Conservation (phyloP, 2,888 invertebrate species). For the Eurytoma californica region DNA sequence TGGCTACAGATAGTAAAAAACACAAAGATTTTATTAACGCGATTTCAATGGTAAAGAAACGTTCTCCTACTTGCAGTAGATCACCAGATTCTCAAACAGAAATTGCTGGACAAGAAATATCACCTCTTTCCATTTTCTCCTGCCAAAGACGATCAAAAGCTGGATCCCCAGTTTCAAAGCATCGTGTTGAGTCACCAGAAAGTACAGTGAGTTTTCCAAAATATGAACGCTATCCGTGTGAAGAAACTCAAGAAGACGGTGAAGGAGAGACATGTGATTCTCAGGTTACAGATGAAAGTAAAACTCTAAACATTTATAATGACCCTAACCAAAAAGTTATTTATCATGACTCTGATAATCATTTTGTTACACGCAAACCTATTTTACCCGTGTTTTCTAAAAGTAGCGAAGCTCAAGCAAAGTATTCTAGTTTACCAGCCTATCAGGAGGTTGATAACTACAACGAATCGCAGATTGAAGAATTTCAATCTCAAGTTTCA, state of each 20-base stretch:
- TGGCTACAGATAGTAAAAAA: constrained; percentile 63
- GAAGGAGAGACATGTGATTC: constrained; percentile 65
- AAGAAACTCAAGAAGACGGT: constrained; percentile 49
- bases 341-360: too few species aligned
- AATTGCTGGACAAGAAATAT: constrained; percentile 59
- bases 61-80: constrained; percentile 61
- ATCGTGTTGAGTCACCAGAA: constrained; percentile 66
- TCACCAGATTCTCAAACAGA: constrained; percentile 68
- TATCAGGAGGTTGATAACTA: constrained; percentile 20
- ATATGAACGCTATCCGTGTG: constrained; percentile 33
- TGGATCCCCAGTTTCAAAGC: constrained; percentile 57
- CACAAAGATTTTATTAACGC: constrained; percentile 53
- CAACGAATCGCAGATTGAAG: constrained; percentile 46
- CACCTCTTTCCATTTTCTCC: constrained; percentile 62
- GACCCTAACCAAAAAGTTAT: not conserved
- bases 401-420: constrained; percentile 66
- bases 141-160: constrained; percentile 60
- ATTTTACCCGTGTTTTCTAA: constrained; percentile 55
- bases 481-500: constrained; percentile 73
- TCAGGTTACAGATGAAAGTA: constrained; percentile 62
- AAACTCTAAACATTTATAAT: constrained; percentile 14
- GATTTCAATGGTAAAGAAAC: constrained; percentile 58
- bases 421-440: constrained; percentile 43
- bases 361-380: not conserved
- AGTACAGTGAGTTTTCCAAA: constrained; percentile 65